Evolutionary conservation across 2,888 invertebrate genomes (phyloP).

Genomic region (Himalopsyche kuldschensis): DNA sequence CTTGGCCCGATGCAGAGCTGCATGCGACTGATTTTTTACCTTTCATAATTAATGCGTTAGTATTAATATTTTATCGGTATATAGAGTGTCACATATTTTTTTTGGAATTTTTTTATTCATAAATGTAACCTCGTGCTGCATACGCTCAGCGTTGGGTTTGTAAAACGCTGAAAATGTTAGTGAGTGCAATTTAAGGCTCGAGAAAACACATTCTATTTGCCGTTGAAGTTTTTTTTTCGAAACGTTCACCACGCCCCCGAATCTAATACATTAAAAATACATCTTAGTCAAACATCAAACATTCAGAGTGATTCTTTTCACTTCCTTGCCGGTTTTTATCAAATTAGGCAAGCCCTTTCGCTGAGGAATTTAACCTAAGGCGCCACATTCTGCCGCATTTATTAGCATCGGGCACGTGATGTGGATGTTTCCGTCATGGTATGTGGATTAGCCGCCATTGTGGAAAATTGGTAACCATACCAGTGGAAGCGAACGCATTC

Average conservation of each 20-base stretch:
- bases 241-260: background rate
- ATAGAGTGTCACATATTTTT: too few species aligned
- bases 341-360: slow-evolving; percentile 1
- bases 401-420: background rate
- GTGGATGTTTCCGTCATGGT: background rate
- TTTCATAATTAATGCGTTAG: too few species aligned
- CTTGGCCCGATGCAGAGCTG: too few species aligned
- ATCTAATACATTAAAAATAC: background rate
- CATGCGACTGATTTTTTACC: too few species aligned
- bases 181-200: too few species aligned
- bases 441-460: background rate
- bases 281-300: background rate
- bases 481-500: background rate
- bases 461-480: background rate
- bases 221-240: background rate
- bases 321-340: background rate
- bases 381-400: background rate
- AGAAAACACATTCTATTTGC: too few species aligned
- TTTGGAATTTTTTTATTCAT: too few species aligned
- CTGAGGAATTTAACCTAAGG: background rate
- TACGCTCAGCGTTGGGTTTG: too few species aligned
- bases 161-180: too few species aligned
- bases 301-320: background rate
- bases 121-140: too few species aligned
- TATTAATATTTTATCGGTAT: too few species aligned